phyloP scores from a whole-genome alignment of 2,113 vertebrate species.

The Leucosticte australis region DNA sequence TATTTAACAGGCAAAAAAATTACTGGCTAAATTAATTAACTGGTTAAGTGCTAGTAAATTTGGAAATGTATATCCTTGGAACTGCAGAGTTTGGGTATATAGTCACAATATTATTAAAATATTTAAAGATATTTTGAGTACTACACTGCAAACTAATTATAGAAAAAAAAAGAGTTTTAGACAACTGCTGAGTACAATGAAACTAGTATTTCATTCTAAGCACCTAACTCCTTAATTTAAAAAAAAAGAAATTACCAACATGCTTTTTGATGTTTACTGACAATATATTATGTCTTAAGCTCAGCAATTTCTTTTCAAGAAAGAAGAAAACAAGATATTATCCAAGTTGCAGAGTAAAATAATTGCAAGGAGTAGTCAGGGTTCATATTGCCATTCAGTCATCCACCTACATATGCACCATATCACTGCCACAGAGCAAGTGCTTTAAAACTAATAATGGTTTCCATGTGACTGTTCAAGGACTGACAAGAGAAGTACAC shows the following conservation, averaged over 20 bases:
- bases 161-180: not conserved
- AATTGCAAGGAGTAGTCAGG: not conserved
- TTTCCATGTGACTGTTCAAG: not conserved
- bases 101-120: not conserved
- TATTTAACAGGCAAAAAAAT: not conserved
- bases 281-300: not conserved
- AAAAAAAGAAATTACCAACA: not conserved
- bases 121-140: not conserved
- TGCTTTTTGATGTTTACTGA: not conserved
- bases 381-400: not conserved
- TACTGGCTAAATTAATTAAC: not conserved
- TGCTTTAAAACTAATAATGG: not conserved
- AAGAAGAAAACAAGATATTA: not conserved
- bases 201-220: not conserved
- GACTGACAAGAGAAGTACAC: not conserved
- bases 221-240: not conserved
- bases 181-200: not conserved
- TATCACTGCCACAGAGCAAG: fast-evolving
- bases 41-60: not conserved
- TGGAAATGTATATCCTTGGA: not conserved
- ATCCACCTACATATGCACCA: not conserved
- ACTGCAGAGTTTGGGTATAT: not conserved
- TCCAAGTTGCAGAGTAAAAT: not conserved
- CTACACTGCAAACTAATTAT: not conserved
- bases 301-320: not conserved